Evolutionary conservation across 2,113 vertebrate species (phyloP), one percentile per base, ranked within the genome.

Genomic region (Triplophysa tibetana): DNA sequence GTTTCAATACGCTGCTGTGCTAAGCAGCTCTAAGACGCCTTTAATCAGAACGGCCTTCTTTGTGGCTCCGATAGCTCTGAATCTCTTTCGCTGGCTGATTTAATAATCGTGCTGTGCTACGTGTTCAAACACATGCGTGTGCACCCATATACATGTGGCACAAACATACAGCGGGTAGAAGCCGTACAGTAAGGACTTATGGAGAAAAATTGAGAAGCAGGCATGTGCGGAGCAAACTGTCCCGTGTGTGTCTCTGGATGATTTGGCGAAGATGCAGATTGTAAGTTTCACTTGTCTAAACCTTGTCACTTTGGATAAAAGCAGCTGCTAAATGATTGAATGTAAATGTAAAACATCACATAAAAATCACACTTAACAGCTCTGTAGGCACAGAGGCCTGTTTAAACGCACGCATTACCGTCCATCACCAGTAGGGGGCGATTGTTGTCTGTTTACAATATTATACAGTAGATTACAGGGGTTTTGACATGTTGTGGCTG

Each of bases 11-110:
- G 86, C 88, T 83, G 87, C 88, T 88, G 58, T 29, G 76, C 86
- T 92, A 90, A 91, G 89, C 89, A 41, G 85, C 87, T 89, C 88
- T 89, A 87, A 91, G 89, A 84, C 83, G 84, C 81, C 77, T 90
- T 91, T 91, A 91, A 91, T 90, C 90, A 87, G 82, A 88, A 87
- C 67, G 72, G 83, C 82, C 86, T 84, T 77, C 77, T 91, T 91
- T 91, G 88, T 90, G 83, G 65, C 70, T 75, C 84, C 84, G 89
- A 81, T 91, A 88, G 86, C 82, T 86, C 87, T 87, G 83, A 84
- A 88, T 85, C 84, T 81, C 83, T 74, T 87, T 88, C 85, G 74
- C 69, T 56, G 21, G 2, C 87, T 85, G 80, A 89, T 90, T 91
- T 90, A 90, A 89, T 89, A 90, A 88, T 79, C 82, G 83, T 74